phyloP scores from a whole-genome alignment of 2,797 vertebrate genomes.

The Gobionotothen gibberifrons region DNA sequence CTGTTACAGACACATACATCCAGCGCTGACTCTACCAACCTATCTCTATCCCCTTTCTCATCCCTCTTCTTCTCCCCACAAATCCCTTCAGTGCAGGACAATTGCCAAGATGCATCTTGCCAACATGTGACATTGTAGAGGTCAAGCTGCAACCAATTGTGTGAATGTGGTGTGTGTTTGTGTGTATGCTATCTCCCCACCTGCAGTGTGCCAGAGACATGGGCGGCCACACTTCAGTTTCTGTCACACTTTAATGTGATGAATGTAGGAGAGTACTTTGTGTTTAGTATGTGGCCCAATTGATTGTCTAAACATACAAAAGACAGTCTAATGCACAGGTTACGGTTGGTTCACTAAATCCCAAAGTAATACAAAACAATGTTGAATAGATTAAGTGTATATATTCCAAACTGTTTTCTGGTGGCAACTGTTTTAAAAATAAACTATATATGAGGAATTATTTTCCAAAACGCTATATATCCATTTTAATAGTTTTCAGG shows the following conservation, averaged over 20 bases:
- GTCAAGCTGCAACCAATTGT: constrained; percentile 75
- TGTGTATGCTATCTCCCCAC: constrained; percentile 26
- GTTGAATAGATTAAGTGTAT: neutral
- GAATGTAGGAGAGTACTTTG: constrained; percentile 33
- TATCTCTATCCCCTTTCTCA: constrained; percentile 47
- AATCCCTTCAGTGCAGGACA: constrained; percentile 80
- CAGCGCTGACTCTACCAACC: constrained; percentile 67
- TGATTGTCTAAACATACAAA: constrained; percentile 17
- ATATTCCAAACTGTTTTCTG: neutral
- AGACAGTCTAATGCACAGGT: constrained; percentile 8
- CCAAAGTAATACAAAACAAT: neutral
- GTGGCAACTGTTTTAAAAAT: constrained; percentile 3
- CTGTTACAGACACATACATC: constrained; percentile 83
- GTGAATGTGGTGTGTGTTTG: constrained; percentile 32
- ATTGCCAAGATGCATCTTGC: constrained; percentile 82
- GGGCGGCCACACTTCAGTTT: constrained; percentile 49
- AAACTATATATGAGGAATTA: too few species aligned
- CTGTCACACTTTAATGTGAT: constrained; percentile 48
- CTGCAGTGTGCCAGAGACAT: constrained; percentile 52
- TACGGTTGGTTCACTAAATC: neutral
- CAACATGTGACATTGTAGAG: constrained; percentile 80
- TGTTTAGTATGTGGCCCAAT: constrained; percentile 23
- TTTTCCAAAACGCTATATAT: too few species aligned
- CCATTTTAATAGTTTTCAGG: too few species aligned
- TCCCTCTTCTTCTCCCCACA: constrained; percentile 59